Conservation (phyloP, 2,888 invertebrate genomes). For the Fragum whitleyi region DNA sequence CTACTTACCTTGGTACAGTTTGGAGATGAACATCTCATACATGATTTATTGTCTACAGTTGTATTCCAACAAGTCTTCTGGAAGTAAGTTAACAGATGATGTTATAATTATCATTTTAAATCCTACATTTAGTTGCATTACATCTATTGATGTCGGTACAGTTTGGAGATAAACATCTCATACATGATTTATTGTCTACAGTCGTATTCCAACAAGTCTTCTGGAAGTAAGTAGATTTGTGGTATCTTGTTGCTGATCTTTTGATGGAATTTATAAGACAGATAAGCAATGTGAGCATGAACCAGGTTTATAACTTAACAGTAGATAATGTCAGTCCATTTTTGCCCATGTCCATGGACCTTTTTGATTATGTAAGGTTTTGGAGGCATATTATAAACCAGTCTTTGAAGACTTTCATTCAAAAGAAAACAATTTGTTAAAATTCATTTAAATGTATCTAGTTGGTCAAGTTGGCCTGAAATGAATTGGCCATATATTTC, state of each 20-base stretch:
- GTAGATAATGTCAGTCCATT: too few species aligned
- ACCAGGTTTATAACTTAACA: too few species aligned
- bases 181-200: constrained; percentile 81
- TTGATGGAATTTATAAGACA: not conserved
- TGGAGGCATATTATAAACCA: too few species aligned
- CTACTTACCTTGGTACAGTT: constrained; percentile 79
- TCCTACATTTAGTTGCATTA: constrained; percentile 79
- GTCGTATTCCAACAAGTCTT: constrained; percentile 80
- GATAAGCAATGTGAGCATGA: too few species aligned
- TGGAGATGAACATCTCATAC: constrained; percentile 83
- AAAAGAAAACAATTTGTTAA: too few species aligned
- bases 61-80: constrained; percentile 79
- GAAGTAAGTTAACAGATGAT: constrained; percentile 71
- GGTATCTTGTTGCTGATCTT: not conserved
- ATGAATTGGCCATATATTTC: too few species aligned
- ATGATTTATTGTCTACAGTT: constrained; percentile 81
- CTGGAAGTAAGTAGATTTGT: constrained; percentile 63
- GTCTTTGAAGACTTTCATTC: too few species aligned
- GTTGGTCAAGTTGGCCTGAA: too few species aligned
- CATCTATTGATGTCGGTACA: constrained; percentile 79
- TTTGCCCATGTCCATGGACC: too few species aligned
- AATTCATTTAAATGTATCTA: too few species aligned
- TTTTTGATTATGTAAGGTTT: too few species aligned
- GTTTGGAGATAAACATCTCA: constrained; percentile 82
- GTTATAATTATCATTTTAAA: not conserved